Base-by-base conservation (phyloP, 2,113 vertebrate species). In the Nothoprocta pentlandii region DNA sequence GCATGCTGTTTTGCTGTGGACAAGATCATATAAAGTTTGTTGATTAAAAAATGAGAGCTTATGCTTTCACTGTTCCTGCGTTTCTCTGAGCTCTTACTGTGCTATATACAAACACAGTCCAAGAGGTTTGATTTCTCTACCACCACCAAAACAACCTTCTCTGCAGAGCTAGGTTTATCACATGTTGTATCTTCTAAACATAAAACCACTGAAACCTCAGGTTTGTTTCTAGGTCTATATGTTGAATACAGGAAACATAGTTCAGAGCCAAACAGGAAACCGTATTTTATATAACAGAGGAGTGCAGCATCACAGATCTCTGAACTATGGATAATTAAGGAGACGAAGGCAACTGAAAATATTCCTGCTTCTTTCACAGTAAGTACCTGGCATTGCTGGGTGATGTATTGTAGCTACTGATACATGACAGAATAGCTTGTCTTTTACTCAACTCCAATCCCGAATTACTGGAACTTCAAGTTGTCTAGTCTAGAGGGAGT, bases 401-500 rank as follows among this genome's bases (percentile, higher is more conserved):
- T 92, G 81, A 92, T 89, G 32, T 26, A 91, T 83, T 62, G 86
- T 12, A 83, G 76, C 73, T 80, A 63, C 96, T 73, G 87, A 94
- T 70, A 91, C 61, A 41, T 53, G 92, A 84, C 89, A 96, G 75
- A 83, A 84, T 71, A 75, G 94, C 89, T 93, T 87, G 89, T 94
- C 93, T 90, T 93, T 79, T 94, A 89, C 82, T 93, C 89, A 88
- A 42, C 85, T 81, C 62, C 89, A 46, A 69, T 59, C 64, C 69
- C 93, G 93, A 96, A 66, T 95, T 93, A 93, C 64, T 78, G 85
- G 73, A 76, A 89, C 69, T 6, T 66, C 77, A 85, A 96, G 53
- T 90, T 91, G 87, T 89, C 89, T 93, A 81, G 90, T 94, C 96
- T 93, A 93, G 94, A 96, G 95, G 93, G 96, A 96, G 96, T 79